Percentiles rank a stretch among this genome's conserved stretches.
These are phyloP conservation scores for Drosophila engyochracea DNA, from an alignment of 2,888 invertebrate species.

Conservation along the genomic window DNA sequence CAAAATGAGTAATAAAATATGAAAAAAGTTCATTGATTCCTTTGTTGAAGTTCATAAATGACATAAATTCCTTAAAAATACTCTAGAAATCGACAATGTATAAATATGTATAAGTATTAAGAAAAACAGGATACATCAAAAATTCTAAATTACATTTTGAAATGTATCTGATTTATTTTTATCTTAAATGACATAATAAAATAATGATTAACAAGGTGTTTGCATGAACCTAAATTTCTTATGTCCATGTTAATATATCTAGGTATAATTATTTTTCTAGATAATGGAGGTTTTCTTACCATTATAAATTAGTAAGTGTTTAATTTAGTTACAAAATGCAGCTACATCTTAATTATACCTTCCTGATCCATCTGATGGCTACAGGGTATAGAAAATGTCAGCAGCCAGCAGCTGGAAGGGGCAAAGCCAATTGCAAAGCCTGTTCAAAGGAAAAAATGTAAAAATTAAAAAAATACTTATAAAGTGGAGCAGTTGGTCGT, in stretches of 20 bases:
- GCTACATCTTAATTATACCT: background rate
- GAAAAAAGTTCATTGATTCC: background rate
- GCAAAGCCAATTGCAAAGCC: slow-evolving; percentile 2
- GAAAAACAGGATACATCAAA: background rate
- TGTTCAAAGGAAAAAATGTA: background rate
- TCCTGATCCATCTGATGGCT: too few relatives aligned
- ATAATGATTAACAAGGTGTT: background rate
- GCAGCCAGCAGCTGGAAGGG: slow-evolving; percentile 14
- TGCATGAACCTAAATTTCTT: background rate
- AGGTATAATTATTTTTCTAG: background rate
- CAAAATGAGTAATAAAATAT: background rate
- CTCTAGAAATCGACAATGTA: background rate
- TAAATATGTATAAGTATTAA: background rate
- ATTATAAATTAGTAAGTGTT: background rate
- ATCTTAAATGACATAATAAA: background rate
- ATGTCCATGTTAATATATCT: background rate
- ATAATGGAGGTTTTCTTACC: fast-evolving
- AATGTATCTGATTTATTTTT: background rate
- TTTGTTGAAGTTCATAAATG: background rate
- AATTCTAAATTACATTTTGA: background rate
- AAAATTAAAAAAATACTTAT: slow-evolving; percentile 16
- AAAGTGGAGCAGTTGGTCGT: slow-evolving; percentile 45
- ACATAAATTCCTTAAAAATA: background rate
- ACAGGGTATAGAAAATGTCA: slow-evolving; percentile 18
- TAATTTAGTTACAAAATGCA: background rate